Evolutionary conservation across 2,888 invertebrate species (phyloP), one percentile per base, ranked within the genome.

Genomic region (Nomada hirtipes): DNA sequence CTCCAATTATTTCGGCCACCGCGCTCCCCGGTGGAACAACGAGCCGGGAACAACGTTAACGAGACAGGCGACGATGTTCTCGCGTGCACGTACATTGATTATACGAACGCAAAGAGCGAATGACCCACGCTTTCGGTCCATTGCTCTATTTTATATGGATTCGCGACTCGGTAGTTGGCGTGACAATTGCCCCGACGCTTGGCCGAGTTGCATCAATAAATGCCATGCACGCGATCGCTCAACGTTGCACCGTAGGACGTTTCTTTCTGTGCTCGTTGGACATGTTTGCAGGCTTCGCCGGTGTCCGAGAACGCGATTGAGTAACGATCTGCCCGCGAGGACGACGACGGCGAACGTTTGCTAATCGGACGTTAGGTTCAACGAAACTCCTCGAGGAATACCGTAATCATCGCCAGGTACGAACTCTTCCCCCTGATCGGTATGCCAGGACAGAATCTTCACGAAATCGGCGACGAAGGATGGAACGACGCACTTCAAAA

Each of bases 401-500:
- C 96, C 96, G 92, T 95, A 95, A 92, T 95, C 94, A 82, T 95
- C 95, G 88, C 95, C 95, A 57, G 96, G 96, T 90, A 95, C 95
- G 92, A 96, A 97, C 91, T 96, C 96, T 93, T 97, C 96, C 81
- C 96, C 96, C 90, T 96, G 95, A 94, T 97, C 97, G 88, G 97
- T 97, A 90, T 97, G 97, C 98, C 98, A 98, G 67, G 97, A 97
- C 72, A 97, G 95, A 88, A 98, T 98, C 91, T 95, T 96, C 84
- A 98, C 97, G 94, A 98, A 98, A 95, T 98, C 98, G 82, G 97
- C 97, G 83, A 98, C 98, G 94, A 98, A 98, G 84, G 98, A 98
- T 68, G 98, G 98, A 91, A 98, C 97, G 91, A 97, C 97, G 95
- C 98, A 98, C 94, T 98, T 98, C 91, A 98, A 95, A 86, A 98